Base-by-base conservation (phyloP, 2,888 invertebrate species). In the Busseola fusca region DNA sequence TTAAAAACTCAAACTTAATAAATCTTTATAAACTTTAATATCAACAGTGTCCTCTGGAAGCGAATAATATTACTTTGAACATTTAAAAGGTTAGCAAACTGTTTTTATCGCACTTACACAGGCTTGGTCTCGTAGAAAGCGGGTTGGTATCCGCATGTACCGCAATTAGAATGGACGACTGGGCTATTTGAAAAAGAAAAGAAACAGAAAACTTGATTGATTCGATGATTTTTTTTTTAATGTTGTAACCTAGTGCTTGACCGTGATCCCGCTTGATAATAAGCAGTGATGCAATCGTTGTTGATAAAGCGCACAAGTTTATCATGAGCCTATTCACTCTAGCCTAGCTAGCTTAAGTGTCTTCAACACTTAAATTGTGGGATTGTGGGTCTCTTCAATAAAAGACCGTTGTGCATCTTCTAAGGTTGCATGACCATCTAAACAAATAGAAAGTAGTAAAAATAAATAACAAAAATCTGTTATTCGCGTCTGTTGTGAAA, bases 71-170 rank as follows among this genome's bases (percentile, higher is more conserved):
- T 74, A 81, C 59, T 63, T 71, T n/a, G 57, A 66, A 70, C 66
- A 74, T 72, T 82, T 68, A 70, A 72, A 77, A 83, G 75, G 74
- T 75, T 69, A 71, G 52, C 66, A 70, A 80, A 80, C 66, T 68
- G 65, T 69, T 66, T 77, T 71, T 56, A n/a, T 62, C 58, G 63
- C 58, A 34, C 64, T 69, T 12, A 65, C 7, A 40, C 10, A 50
- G 27, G 56, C 52, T 50, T 59, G 25, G 74, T 73, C 56, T 34
- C 10, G 3, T 0, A 18, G 56, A 73, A n/a, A 57, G 60, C 60
- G 72, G 27, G 14, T 57, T 50, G 5, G 45, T 54, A 48, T 27
- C 21, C 10, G 21, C 10, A n/a, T 1, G 48, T n/a, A 48, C 16
- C 7, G 2, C 16, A 18, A 14, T 50, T n/a, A 9, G 16, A 21